Evolutionary conservation across 2,888 invertebrate species (phyloP), one percentile per base, ranked within the genome.

Genomic region (Beris chalybata): DNA sequence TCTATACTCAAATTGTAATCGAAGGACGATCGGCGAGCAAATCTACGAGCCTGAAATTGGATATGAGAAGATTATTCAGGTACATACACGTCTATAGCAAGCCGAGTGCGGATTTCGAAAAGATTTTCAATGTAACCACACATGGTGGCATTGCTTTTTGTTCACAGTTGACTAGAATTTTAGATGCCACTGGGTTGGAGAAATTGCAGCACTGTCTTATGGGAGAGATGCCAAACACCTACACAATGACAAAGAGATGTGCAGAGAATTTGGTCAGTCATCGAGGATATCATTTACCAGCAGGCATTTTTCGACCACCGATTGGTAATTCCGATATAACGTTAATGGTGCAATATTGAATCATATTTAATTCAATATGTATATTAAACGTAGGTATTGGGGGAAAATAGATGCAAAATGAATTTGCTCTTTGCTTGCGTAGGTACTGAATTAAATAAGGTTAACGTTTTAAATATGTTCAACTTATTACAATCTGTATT

Each of bases 21-120:
- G 79, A 67, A 74, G 76, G 73, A 74, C 74, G 69, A 79, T 81
- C 72, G 77, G 77, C 69, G 81, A 81, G 71, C 77, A 77, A 72
- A 78, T 81, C 55, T 81, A 81, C 72, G 80, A 80, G 71, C 76
- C 74, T 67, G 78, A 80, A 74, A 79, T 81, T 76, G 80, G 79
- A 69, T 81, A 81, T 74, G 80, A 81, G 74, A 80, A 80, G 76
- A 76, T 81, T 72, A 79, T 81, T 73, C 79, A 81, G 78, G 80
- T 81, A 71, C 72, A 7, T 38, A 12, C 29, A 55, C 11, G 30
- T 30, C 9, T 50, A 50, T 15, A 53, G 12, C 5, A 6, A 53
- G 22, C 12, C 0, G 12, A 6, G 5, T 29, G 58, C 44, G 31
- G 9, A 43, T 13, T 56, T 48, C 3, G 38, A 38, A 38, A 38